Conservation (phyloP, 2,797 vertebrate species). For the Malurus splendens region DNA sequence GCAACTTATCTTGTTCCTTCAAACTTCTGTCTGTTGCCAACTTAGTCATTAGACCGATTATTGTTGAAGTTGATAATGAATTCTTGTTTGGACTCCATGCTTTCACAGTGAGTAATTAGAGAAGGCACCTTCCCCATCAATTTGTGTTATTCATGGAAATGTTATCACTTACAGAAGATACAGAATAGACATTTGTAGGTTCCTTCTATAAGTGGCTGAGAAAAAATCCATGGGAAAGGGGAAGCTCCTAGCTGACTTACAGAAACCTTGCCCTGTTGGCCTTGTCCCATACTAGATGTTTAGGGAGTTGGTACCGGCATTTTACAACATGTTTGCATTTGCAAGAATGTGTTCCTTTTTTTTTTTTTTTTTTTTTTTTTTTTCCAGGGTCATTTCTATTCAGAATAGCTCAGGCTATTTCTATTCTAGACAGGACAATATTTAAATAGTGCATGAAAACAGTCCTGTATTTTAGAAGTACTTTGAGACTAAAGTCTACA, state of each 20-base stretch:
- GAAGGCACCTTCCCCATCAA: background rate
- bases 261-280: background rate
- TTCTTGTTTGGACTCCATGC: background rate
- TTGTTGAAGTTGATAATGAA: constrained; percentile 7
- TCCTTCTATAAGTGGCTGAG: background rate
- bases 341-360: background rate
- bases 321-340: background rate
- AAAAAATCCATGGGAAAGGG: background rate
- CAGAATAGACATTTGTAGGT: background rate
- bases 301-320: background rate
- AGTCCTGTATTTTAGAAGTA: background rate
- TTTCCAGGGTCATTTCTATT: background rate
- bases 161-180: background rate
- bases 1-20: background rate
- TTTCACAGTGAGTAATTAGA: constrained; percentile 1
- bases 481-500: background rate
- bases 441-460: background rate
- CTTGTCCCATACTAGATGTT: background rate
- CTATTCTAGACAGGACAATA: background rate
- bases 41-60: background rate
- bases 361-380: background rate
- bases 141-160: background rate
- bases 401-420: background rate
- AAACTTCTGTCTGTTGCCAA: background rate
- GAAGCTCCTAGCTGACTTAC: background rate